Evolutionary conservation across 2,888 invertebrate species (phyloP).

Genomic region (Lydus trimaculatus): DNA sequence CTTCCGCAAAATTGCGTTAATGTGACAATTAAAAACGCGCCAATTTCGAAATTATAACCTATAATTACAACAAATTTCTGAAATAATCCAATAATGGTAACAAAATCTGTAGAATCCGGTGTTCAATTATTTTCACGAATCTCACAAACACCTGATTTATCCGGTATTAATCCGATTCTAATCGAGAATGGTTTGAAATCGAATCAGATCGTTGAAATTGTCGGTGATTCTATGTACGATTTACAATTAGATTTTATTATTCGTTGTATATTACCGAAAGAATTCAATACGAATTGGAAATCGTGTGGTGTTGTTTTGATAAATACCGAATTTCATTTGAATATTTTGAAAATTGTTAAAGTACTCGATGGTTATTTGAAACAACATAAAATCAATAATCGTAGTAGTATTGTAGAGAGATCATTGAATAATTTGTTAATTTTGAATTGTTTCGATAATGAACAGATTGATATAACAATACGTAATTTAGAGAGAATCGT

Average conservation of each 20-base stretch:
- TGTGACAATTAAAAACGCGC: background rate
- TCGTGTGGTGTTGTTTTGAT: constrained; percentile 44
- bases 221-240: constrained; percentile 36
- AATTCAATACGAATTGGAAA: constrained; percentile 41
- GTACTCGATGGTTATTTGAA: constrained; percentile 42
- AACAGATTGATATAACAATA: constrained; percentile 45
- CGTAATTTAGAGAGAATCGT: constrained; percentile 45
- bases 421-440: constrained; percentile 44
- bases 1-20: background rate
- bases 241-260: constrained; percentile 47
- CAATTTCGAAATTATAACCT: background rate
- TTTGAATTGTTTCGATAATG: constrained; percentile 43
- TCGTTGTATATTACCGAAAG: constrained; percentile 43
- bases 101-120: constrained; percentile 45
- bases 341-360: constrained; percentile 45
- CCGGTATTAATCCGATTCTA: constrained; percentile 40
- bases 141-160: constrained; percentile 34
- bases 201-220: constrained; percentile 46
- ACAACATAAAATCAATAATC: constrained; percentile 32
- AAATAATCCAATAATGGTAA: background rate
- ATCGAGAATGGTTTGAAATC: constrained; percentile 42
- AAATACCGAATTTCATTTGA: constrained; percentile 46
- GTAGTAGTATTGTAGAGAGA: constrained; percentile 40
- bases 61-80: background rate
- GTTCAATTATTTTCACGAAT: constrained; percentile 48